Percentiles rank a stretch among this genome's conserved stretches.
phyloP scores from a whole-genome alignment of 2,113 vertebrate genomes.

The Protomyctophum bolini region DNA sequence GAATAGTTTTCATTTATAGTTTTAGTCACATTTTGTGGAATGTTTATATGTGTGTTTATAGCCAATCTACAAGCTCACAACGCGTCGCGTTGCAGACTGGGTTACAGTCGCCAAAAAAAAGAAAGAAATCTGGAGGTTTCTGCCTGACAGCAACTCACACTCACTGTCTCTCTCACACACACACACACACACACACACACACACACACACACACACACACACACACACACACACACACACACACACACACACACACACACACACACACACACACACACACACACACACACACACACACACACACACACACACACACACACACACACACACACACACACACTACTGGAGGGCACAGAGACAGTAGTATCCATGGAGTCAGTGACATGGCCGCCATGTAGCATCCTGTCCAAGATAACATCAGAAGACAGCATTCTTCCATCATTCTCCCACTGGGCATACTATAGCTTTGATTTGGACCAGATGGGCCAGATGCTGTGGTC shows the following conservation, averaged over 20 bases:
- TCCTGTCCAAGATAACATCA: not conserved
- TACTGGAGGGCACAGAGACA: constrained; percentile 31
- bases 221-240: constrained; percentile 15
- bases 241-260: constrained; percentile 15
- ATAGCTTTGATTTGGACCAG: not conserved
- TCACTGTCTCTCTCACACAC: no score
- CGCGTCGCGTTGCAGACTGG: no score
- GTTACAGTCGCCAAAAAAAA: no score
- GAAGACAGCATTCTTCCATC: not conserved
- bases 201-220: not conserved
- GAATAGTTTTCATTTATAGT: no score
- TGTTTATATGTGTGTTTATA: no score
- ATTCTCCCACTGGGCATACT: not conserved
- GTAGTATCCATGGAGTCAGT: not conserved
- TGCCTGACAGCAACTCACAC: no score
- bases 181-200: not conserved
- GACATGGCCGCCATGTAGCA: not conserved
- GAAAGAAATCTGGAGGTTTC: no score
- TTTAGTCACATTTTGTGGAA: no score
- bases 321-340: constrained; percentile 13
- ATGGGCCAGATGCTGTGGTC: not conserved
- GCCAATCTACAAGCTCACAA: no score
- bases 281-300: no score
- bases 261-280: not conserved
- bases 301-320: not conserved